A percentile compares a stretch with the other conserved stretches of the same genome.
phyloP scores from a whole-genome alignment of 1,140 invertebrate species.

The Rhopalosiphum maidis region DNA sequence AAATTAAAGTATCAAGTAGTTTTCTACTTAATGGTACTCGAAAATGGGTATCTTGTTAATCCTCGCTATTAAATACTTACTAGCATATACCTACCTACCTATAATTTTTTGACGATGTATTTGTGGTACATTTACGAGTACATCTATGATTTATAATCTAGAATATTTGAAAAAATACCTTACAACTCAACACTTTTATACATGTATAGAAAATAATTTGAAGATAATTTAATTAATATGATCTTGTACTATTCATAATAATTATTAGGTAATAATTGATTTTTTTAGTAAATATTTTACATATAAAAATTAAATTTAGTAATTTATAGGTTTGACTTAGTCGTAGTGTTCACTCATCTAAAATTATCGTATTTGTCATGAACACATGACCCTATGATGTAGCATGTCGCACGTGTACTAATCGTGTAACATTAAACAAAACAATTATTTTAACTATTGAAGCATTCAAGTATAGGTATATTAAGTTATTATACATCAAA shows the following conservation, averaged over 20 bases:
- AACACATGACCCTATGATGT: neutral
- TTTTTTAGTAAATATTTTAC: neutral
- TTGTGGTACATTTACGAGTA: no score
- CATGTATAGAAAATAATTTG: no score
- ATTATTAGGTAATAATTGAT: neutral
- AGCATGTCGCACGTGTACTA: neutral
- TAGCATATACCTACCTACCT: no score
- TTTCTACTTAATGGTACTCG: no score
- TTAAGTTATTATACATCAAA: neutral
- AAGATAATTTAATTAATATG: neutral
- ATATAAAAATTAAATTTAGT: neutral
- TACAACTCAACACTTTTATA: neutral
- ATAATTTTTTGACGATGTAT: neutral
- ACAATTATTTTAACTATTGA: neutral
- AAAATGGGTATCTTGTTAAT: no score
- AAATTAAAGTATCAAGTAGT: no score
- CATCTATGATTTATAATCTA: neutral
- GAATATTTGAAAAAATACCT: no score
- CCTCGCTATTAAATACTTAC: no score
- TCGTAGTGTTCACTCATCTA: neutral
- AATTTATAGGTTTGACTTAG: neutral
- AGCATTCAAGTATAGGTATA: neutral
- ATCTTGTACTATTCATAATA: neutral
- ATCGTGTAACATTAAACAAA: neutral
- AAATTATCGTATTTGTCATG: neutral